These are phyloP conservation scores for Aphelenchoides besseyi DNA, from an alignment of 1,140 invertebrate genomes.

Conservation along the genomic window DNA sequence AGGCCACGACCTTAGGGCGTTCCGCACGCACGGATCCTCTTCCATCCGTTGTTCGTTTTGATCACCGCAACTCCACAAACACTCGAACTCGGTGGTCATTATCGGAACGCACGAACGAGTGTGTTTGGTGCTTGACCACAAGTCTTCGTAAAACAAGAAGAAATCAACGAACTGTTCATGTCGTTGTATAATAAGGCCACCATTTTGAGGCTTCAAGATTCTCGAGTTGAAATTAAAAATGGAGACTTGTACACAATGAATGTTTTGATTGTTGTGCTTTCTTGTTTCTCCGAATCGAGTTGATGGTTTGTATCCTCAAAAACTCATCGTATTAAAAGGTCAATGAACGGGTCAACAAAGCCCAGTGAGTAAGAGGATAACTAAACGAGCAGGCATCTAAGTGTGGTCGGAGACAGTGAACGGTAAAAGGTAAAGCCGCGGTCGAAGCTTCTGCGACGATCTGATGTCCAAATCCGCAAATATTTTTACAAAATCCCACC, in stretches of 20 bases:
- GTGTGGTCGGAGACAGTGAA: no score
- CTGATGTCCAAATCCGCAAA: conserved; percentile 3
- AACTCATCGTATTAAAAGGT: no score
- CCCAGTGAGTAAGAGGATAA: neutral
- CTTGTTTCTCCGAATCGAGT: no score
- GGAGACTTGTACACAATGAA: no score
- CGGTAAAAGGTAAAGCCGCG: no score
- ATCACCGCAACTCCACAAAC: neutral
- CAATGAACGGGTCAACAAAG: neutral
- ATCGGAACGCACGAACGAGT: neutral
- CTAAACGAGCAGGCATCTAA: no score
- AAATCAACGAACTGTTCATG: neutral
- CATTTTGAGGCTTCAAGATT: no score
- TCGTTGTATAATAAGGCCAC: neutral
- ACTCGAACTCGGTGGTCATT: neutral
- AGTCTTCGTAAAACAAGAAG: neutral
- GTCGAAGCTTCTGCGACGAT: no score
- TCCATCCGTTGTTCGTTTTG: neutral
- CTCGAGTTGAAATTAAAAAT: no score
- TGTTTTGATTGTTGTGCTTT: no score
- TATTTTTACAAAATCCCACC: neutral
- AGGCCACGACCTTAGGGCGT: neutral
- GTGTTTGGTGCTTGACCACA: neutral
- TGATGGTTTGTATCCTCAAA: no score
- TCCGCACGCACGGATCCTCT: neutral